These are phyloP conservation scores for Lytechinus variegatus DNA, from an alignment of 35 echinoderm and acorn worm species.

Conservation along the genomic window DNA sequence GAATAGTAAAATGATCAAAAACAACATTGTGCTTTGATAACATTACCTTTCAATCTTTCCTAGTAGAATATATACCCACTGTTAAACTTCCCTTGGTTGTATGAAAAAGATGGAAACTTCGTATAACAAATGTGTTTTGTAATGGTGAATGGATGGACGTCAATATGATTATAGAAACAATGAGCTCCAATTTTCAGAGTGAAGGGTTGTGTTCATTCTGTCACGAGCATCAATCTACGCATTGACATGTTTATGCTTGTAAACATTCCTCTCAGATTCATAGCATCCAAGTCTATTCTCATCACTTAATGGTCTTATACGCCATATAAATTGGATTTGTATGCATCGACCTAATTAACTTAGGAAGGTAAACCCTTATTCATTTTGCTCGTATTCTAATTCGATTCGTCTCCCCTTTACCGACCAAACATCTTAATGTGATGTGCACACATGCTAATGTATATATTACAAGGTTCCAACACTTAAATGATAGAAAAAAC, in stretches of 20 bases:
- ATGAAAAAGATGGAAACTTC: no score
- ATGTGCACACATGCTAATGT: background rate
- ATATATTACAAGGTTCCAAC: background rate
- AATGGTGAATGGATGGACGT: no score
- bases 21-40: no score
- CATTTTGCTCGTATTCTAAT: background rate
- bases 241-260: background rate
- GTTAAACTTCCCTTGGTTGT: no score
- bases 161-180: no score
- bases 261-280: background rate
- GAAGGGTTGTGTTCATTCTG: background rate
- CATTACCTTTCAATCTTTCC: no score
- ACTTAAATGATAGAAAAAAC: background rate
- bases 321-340: background rate
- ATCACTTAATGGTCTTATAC: conserved; percentile 11
- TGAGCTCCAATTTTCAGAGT: background rate
- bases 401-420: background rate
- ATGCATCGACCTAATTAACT: conserved; percentile 18
- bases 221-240: background rate
- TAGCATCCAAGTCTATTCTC: background rate
- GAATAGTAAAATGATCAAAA: no score
- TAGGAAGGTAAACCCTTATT: background rate
- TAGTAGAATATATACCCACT: no score
- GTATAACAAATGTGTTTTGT: no score
- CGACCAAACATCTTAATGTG: background rate